Evolutionary conservation across 1,140 invertebrate genomes (phyloP).

Genomic region (Drosophila suzukii): DNA sequence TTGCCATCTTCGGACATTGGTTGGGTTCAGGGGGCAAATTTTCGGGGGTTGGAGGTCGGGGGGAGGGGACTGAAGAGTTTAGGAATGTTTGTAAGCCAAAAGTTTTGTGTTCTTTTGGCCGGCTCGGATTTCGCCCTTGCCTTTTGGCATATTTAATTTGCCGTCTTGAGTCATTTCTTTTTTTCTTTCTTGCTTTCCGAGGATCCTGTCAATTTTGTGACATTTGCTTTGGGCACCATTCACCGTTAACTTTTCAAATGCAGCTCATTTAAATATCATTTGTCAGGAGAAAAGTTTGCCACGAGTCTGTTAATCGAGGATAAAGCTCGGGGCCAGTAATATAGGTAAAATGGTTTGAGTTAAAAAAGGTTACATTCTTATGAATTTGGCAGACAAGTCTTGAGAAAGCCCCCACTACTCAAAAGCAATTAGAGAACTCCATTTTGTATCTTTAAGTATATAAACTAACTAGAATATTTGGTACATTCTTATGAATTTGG

Average conservation of each 20-base stretch:
- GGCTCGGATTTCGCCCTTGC: conserved; percentile 57
- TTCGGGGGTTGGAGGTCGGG: background rate
- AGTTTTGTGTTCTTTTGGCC: conserved; percentile 56
- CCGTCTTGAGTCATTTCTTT: conserved; percentile 61
- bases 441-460: background rate
- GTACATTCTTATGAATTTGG: background rate
- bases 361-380: background rate
- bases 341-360: conserved; percentile 7
- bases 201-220: conserved; percentile 69
- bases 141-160: conserved; percentile 79
- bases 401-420: background rate
- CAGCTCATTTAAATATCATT: conserved; percentile 81
- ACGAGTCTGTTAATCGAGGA: conserved; percentile 38
- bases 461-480: background rate
- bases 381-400: conserved; percentile 1
- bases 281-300: conserved; percentile 55
- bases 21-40: conserved; percentile 11
- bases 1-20: conserved; percentile 45
- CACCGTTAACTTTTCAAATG: conserved; percentile 69
- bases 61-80: conserved; percentile 46
- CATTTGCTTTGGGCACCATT: conserved; percentile 48
- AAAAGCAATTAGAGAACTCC: background rate
- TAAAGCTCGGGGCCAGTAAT: conserved; percentile 1
- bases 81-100: conserved; percentile 57
- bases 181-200: conserved; percentile 3